Base-by-base conservation (phyloP, 1,140 invertebrate genomes). In the Colletes latitarsis region DNA sequence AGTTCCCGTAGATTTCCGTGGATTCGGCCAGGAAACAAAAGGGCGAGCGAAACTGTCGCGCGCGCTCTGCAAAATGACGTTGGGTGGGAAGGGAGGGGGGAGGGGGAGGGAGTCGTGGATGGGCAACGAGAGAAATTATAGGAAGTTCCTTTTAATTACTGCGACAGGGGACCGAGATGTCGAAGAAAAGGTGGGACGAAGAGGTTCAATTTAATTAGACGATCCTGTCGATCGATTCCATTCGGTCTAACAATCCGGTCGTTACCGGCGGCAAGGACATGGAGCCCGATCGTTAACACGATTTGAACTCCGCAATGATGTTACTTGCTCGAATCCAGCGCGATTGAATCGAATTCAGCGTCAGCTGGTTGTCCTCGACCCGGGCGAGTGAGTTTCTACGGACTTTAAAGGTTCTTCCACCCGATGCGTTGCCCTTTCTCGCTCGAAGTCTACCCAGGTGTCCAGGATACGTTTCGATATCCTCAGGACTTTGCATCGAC, bases 201-300 rank as follows among this genome's bases (percentile, higher is more conserved):
- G 67, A 71, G 72, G 74, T 77, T 58, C 73, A 84, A 88, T 88
- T 88, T 88, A 88, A 88, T 88, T 88, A 88, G 77, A 81, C 80
- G 87, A 84, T 88, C 77, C 81, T 68, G 74, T 88, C 87, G 84
- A 88, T 84, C 82, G 79, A 82, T 78, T 73, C 78, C 81, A 83
- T 66, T 80, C 70, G 64, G 75, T 73, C 79, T 77, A 76, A 75
- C 77, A 88, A 83, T 77, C 73, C 74, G 66, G 63, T 57, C 83
- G 83, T 87, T 87, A 85, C 62, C 19, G 55, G 53, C 52, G 62
- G 78, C 75, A 80, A 88, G 79, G 80, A 79, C 77, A 74, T 80
- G 69, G 83, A 85, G 71, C 66, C 52, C 67, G 83, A 86, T 88
- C 86, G 87, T 88, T 88, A 88, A 88, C 83, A 71, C 84, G 82